Evolutionary conservation across 2,797 vertebrate species (phyloP), one percentile per base, ranked within the genome.

Genomic region (Dendrocincla tyrannina): DNA sequence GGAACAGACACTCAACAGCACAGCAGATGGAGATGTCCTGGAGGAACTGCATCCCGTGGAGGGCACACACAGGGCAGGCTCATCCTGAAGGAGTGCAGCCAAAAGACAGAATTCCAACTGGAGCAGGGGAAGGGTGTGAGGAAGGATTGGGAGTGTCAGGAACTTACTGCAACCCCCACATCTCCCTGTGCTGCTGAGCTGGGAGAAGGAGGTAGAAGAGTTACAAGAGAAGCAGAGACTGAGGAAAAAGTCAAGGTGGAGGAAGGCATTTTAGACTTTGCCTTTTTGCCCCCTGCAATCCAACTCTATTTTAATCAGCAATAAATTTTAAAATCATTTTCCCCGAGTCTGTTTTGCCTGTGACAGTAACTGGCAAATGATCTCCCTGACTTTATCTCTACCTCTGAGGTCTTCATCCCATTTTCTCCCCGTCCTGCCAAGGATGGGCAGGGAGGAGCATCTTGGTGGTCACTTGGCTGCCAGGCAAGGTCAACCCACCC

Each of bases 111-210:
- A 44, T 27, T 17, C 24, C 42, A 16, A 35, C 2, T 30, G 10
- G 11, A 77, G 60, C 16, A 58, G 13, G 15, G 12, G 13, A 41
- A 32, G 80, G 44, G 23, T 0, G 5, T 3, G 7, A 80, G 25
- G 46, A 72, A 92, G 27, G 56, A 60, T 11, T 2, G 2, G 23
- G 33, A 46, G 15, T 2, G 0, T 32, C 28, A 35, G 0, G 41
- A 64, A 23, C 2, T 13, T 16, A n/a, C 12, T 37, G 5, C 17
- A 74, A 6, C 4, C 3, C 13, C 9, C 24, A 23, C 0, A 28
- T 16, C 2, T 1, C 13, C 6, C 30, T 13, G 3, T 0, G 0
- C 32, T 0, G 0, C 27, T 33, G 9, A 6, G 11, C 0, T 0
- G 2, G 30, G 44, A 59, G 2, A 59, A 63, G 41, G n/a, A 63